Evolutionary conservation across 2,888 invertebrate genomes (phyloP), one percentile per base, ranked within the genome.

Genomic region (Erebia aethiops): DNA sequence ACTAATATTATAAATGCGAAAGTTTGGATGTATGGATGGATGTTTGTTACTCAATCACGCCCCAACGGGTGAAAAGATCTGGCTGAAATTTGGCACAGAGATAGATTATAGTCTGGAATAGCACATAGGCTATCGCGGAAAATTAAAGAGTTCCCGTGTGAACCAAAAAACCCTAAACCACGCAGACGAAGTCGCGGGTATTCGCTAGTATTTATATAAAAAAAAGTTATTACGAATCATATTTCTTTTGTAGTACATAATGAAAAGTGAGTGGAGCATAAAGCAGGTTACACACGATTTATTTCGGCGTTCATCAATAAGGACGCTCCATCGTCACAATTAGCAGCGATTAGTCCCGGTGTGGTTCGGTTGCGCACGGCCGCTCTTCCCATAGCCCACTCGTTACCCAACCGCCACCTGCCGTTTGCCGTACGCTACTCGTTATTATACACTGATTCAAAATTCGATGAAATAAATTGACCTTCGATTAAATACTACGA

Each of bases 301-400:
- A 64, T 49, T 73, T 66, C 72, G 72, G 67, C 63, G 54, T 69
- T 54, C 63, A 60, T 72, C 71, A 67, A 58, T 74, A 65, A 63
- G 80, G 81, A 80, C 82, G 80, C 67, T 82, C 79, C 84, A 69
- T 75, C 71, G 74, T 75, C 74, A 89, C 90, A 92, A 91, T 92
- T 92, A 93, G 92, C 84, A 80, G 82, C 90, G 89, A 93, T 93
- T 92, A 87, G 92, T 88, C 85, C 81, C 90, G 92, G 88, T 84
- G 85, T 82, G 81, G 81, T 81, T 80, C 82, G 85, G 92, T 88
- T 82, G 91, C 92, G 92, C 92, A 92, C 92, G 92, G 89, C 87
- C 88, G 91, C 83, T 84, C 91, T 93, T 93, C 92, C 91, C 92
- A 93, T 90, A 91, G 74, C 71, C 67, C 67, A 58, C 66, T 66